Base-by-base conservation (phyloP, 2,113 vertebrate species). In the Falcunculus frontatus region DNA sequence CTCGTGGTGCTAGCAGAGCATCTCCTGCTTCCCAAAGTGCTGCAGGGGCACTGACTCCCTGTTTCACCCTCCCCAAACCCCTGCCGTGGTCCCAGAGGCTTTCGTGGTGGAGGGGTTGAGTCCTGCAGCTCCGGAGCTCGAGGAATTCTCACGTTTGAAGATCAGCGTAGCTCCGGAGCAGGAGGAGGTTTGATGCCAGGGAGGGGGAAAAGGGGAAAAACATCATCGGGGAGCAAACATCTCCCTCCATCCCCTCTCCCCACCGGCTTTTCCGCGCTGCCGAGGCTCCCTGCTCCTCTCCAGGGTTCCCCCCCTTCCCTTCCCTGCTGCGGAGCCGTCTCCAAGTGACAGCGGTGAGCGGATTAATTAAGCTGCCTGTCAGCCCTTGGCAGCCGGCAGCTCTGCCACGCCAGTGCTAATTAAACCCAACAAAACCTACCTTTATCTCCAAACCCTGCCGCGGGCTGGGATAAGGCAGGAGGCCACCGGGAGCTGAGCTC, bases 71-170 rank as follows among this genome's bases (percentile, higher is more conserved):
- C 87, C 63, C 63, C 3, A 55, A 33, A 16, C 5, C 64, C 20
- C 69, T 39, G 67, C 80, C 55, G 0, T 0, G 0, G 0, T 29
- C 59, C 53, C 0, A 1, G 0, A 2, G 10, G 8, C 29, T 21
- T 56, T 23, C 1, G 0, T 0, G 14, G 11, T 4, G 65, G 7
- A 69, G 26, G 13, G 2, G 4, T 12, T 5, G 52, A 18, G 6
- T 32, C 63, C 41, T 25, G 50, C 63, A 33, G 49, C 63, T 78
- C 39, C 1, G 35, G 0, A 35, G 73, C 84, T 39, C 2, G 20
- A 39, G 27, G 30, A 60, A 13, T 17, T 29, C 8, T 37, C 59
- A 0, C 37, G 55, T 59, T 41, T 1, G 1, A 60, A 81, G 55
- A 26, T 62, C 10, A 2, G 64, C 2, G 47, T 0, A 32, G 84